These are phyloP conservation scores for Oligia latruncula DNA, from an alignment of 2,888 invertebrate genomes.

Conservation along the genomic window DNA sequence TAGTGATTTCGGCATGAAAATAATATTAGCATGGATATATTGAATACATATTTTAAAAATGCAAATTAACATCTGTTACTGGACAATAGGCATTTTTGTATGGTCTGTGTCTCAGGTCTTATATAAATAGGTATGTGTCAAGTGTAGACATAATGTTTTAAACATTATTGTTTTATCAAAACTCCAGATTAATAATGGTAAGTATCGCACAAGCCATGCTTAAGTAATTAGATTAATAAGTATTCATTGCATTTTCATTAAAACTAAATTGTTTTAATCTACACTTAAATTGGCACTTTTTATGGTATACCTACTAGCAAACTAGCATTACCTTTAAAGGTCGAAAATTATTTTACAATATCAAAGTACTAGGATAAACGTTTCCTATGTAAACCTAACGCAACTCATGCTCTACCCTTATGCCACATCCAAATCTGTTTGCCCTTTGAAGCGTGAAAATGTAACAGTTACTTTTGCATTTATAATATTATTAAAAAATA, in stretches of 20 bases:
- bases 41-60: not conserved
- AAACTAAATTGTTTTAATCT: not conserved
- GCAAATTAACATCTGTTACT: constrained; percentile 19
- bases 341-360: not conserved
- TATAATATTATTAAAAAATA: not conserved
- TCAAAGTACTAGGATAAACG: not conserved
- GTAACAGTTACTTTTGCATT: not conserved
- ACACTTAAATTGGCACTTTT: not conserved
- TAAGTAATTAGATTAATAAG: not conserved
- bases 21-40: not conserved
- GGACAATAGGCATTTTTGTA: not conserved
- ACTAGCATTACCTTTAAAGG: not conserved
- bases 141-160: not conserved
- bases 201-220: not conserved
- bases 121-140: not conserved
- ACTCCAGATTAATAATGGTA: not conserved
- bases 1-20: not conserved
- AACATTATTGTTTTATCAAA: not conserved
- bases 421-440: not conserved
- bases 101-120: not conserved
- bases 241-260: not conserved
- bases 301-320: not conserved
- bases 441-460: not conserved
- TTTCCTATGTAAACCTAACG: not conserved
- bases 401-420: not conserved